phyloP scores from a whole-genome alignment of 2,888 invertebrate genomes.

The Nasonia oneida region DNA sequence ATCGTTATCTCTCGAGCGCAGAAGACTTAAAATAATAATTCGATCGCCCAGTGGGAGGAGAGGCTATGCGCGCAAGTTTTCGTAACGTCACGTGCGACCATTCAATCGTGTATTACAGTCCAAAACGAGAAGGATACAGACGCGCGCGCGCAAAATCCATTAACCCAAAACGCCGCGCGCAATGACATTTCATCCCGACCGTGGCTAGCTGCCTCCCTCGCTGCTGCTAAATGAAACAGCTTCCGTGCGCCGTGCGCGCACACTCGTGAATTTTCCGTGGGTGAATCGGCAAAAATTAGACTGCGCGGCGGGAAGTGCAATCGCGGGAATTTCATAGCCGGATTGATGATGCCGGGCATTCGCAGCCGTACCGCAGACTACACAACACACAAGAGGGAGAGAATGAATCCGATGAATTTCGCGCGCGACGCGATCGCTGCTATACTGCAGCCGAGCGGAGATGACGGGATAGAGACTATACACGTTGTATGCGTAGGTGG shows the following conservation, averaged over 20 bases:
- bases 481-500: background rate
- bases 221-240: background rate
- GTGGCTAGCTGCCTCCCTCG: background rate
- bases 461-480: constrained; percentile 26
- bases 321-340: constrained; percentile 53
- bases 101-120: background rate
- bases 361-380: constrained; percentile 11
- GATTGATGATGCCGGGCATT: constrained; percentile 44
- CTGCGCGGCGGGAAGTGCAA: constrained; percentile 33
- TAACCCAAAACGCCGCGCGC: background rate
- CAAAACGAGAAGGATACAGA: background rate
- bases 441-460: constrained; percentile 17
- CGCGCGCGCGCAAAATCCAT: background rate
- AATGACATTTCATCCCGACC: constrained; percentile 6
- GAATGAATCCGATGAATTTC: constrained; percentile 56
- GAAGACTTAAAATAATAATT: background rate
- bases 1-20: background rate
- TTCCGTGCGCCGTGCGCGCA: background rate
- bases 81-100: background rate
- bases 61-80: background rate
- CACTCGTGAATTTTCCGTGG: background rate
- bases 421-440: background rate
- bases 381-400: background rate
- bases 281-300: constrained; percentile 40
- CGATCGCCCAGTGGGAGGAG: too few relatives aligned